These are phyloP conservation scores for Tursiops truncatus DNA, from an alignment of 2,113 vertebrate species.

Conservation along the genomic window DNA sequence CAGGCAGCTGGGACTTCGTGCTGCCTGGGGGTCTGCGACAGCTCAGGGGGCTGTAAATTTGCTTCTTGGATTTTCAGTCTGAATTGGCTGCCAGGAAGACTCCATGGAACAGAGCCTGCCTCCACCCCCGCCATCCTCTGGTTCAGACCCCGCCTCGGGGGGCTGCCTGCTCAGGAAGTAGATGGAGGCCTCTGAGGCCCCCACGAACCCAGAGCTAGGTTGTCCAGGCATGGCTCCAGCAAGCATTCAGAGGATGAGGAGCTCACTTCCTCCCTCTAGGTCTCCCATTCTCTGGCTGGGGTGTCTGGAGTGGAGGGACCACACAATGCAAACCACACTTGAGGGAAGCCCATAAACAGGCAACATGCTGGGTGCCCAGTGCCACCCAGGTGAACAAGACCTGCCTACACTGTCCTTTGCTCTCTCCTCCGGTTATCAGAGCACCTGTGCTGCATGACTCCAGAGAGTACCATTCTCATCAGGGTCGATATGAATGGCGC, in stretches of 20 bases:
- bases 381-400: neutral
- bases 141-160: neutral
- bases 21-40: conserved; percentile 27
- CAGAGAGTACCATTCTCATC: neutral
- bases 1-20: conserved; percentile 59
- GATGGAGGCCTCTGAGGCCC: neutral
- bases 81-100: conserved; percentile 49
- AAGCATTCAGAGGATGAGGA: neutral
- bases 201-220: neutral
- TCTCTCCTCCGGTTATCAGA: neutral
- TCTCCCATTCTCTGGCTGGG: neutral
- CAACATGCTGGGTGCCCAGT: neutral
- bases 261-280: neutral
- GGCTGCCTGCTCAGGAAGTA: neutral
- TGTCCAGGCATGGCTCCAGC: neutral
- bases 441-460: neutral
- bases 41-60: conserved; percentile 69
- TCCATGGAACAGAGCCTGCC: neutral
- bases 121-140: neutral
- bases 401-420: neutral
- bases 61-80: conserved; percentile 22
- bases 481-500: neutral
- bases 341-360: neutral
- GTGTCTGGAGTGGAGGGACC: neutral
- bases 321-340: neutral